Base-by-base conservation (phyloP, 2,797 vertebrate species). In the Channa striata region DNA sequence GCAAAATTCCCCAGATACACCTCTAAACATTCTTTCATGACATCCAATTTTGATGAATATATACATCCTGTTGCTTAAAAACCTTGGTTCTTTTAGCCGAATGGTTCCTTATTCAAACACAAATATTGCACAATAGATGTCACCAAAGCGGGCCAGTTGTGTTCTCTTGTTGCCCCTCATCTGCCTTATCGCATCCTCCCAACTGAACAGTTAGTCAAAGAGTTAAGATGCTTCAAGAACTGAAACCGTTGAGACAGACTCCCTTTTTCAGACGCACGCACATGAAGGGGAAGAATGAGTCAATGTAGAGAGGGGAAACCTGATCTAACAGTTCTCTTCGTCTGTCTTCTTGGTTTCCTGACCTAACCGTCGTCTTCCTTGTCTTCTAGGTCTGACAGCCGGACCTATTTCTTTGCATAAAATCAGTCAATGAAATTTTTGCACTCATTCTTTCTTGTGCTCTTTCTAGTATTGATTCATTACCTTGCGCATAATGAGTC, bases 321-420 rank as follows among this genome's bases (percentile, higher is more conserved):
- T 87, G 90, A 90, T 72, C 81, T 77, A 90, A 89, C 92, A 86
- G 86, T 71, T 91, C 84, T 87, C 83, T 89, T 92, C 88, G 87
- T 72, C 87, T 88, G 86, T 87, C 87, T 92, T 93, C 87, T 93
- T 87, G 84, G 92, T 94, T 95, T 95, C 93, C 93, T 94, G 91
- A 85, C 83, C 78, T 85, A 94, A 94, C 93, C 63, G 92, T 91
- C 86, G 56, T 90, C 86, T 91, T 90, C 87, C 88, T 90, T 84
- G 71, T 82, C 78, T 84, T 92, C 77, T 85, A 68, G 82, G 68
- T 87, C 83, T 89, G 71, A 83, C 75, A 78, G 63, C 77, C 86
- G 88, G 87, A 87, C 85, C 67, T 30, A 19, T 76, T 82, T 76
- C 65, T 64, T 63, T 34, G 64, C 82, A 83, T 51, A 57, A 84